Base-by-base conservation (phyloP, 2,888 invertebrate genomes). In the Chymomyza caudatula region DNA sequence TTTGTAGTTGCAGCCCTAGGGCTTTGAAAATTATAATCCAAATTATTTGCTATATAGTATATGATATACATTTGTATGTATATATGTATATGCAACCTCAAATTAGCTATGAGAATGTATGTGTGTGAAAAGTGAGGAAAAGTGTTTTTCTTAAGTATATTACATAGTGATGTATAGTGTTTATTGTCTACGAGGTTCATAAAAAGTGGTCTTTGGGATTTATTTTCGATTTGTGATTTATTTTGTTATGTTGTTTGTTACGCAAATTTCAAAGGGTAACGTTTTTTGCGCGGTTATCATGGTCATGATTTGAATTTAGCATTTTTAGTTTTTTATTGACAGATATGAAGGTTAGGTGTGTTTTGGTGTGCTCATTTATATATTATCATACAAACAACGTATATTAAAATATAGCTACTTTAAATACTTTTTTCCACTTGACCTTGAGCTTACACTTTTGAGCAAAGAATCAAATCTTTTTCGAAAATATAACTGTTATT, bases 401-500 rank as follows among this genome's bases (percentile, higher is more conserved):
- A n/a, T n/a, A n/a, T n/a, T 37, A 37, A 68, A 44, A 74, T 74
- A 80, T 79, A 76, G 78, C 81, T 84, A 84, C 70, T 78, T 84
- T 80, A 80, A 80, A 80, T 80, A 80, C 85, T 76, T 75, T 76
- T 53, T 74, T 70, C 69, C 63, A 62, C 69, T 76, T 76, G 66
- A 65, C 65, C 54, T 47, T 55, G 22, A 56, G 71, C 47, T 68
- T 19, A 17, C 25, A 51, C 49, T 25, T 22, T 43, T 11, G 29
- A 11, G 29, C 11, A 37, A 2, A 11, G 11, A 37, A 37, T 0
- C 29, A 37, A 37, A 11, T 2, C 29, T n/a, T n/a, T n/a, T n/a
- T n/a, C n/a, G n/a, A 3, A 37, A 37, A 25, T 25, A 25, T 4
- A 25, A 37, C 29, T 4, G n/a, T n/a, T n/a, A n/a, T n/a, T n/a